phyloP scores from a whole-genome alignment of 2,888 invertebrate genomes.

The Rhyacophila evoluta region DNA sequence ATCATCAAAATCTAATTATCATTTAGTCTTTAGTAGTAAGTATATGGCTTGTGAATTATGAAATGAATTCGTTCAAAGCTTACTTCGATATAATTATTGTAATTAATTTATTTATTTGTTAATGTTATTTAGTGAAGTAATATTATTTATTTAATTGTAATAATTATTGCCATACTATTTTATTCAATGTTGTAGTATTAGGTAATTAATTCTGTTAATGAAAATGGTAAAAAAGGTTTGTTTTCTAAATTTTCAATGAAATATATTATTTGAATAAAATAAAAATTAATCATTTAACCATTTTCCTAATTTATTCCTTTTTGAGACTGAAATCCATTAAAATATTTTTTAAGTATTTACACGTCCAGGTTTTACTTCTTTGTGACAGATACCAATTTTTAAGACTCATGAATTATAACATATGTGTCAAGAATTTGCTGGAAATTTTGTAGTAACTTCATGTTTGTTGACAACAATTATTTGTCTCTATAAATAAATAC shows the following conservation, averaged over 20 bases:
- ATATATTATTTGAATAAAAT: not conserved
- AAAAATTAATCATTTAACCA: not conserved
- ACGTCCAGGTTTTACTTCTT: no score
- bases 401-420: no score
- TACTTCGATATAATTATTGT: not conserved
- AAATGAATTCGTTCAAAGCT: not conserved
- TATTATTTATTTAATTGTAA: conserved; percentile 26
- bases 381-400: no score
- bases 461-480: no score
- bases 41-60: not conserved
- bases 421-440: no score
- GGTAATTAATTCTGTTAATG: not conserved
- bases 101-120: conserved; percentile 34
- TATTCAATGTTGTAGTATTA: conserved; percentile 33
- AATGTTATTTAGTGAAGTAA: conserved; percentile 32
- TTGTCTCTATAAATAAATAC: no score
- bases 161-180: conserved; percentile 51
- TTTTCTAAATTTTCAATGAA: conserved; percentile 14
- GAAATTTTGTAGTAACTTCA: no score
- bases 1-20: no score
- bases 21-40: not conserved
- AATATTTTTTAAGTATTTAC: no score
- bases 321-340: no score
- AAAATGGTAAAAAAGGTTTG: conserved; percentile 15
- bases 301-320: not conserved